A percentile compares a stretch with the other conserved stretches of the same genome.
Evolutionary conservation across 2,888 invertebrate genomes (phyloP).

Genomic region (Latrodectus elegans): DNA sequence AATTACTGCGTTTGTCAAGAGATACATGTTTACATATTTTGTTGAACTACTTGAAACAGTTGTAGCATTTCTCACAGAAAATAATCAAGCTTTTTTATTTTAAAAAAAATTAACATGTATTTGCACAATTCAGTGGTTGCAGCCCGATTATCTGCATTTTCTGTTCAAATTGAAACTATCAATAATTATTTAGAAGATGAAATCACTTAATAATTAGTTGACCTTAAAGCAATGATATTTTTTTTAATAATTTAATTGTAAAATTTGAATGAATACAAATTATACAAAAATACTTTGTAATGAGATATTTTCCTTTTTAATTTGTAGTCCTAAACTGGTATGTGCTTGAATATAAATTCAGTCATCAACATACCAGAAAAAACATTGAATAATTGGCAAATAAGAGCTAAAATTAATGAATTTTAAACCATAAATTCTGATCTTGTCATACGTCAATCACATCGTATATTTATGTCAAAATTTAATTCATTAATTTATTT

Average conservation of each 20-base stretch:
- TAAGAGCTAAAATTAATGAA: not conserved
- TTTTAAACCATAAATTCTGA: no score
- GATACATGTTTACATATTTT: no score
- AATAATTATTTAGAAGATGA: not conserved
- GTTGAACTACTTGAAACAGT: no score
- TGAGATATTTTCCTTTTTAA: not conserved
- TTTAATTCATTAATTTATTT: not conserved
- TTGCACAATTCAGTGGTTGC: no score
- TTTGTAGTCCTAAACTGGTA: not conserved
- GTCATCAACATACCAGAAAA: conserved; percentile 7
- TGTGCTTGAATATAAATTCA: not conserved
- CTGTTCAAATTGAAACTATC: not conserved
- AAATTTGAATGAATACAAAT: not conserved
- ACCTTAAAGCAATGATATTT: conserved; percentile 7
- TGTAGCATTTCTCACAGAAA: no score
- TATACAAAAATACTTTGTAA: conserved; percentile 1
- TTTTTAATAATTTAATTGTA: conserved; percentile 1
- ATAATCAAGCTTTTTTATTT: no score
- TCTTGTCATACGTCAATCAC: no score
- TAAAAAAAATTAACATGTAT: no score
- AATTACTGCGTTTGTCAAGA: no score
- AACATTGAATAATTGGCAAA: not conserved
- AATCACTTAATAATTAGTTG: conserved; percentile 1
- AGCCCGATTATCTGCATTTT: no score
- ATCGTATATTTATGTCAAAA: not conserved